A percentile compares a stretch with the other conserved stretches of the same genome.
These are phyloP conservation scores for Lymantria dispar DNA, from an alignment of 2,888 invertebrate species.

Conservation along the genomic window DNA sequence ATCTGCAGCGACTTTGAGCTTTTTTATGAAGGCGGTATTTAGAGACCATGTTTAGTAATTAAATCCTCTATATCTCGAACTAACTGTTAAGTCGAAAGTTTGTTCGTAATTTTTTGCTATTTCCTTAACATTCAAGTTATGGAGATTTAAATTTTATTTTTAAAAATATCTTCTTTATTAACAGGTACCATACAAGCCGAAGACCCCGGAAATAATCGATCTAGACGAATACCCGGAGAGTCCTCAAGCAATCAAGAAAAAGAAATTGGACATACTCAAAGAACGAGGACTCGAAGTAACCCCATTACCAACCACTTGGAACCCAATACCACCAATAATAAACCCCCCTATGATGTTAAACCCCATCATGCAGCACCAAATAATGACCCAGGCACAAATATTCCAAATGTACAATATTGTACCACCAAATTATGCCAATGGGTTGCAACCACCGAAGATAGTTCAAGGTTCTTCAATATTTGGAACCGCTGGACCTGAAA, in stretches of 20 bases:
- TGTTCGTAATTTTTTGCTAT: too few species aligned
- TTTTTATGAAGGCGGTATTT: too few species aligned
- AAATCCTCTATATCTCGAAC: too few species aligned
- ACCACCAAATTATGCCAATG: conserved; percentile 54
- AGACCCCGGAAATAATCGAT: conserved; percentile 85
- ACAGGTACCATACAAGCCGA: conserved; percentile 83
- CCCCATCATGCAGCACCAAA: conserved; percentile 69
- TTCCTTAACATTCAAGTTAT: too few species aligned
- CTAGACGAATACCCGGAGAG: conserved; percentile 81
- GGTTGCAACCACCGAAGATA: conserved; percentile 75
- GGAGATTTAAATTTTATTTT: too few species aligned
- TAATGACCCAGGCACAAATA: conserved; percentile 75
- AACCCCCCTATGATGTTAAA: conserved; percentile 50
- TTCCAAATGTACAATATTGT: conserved; percentile 69
- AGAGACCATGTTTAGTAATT: too few species aligned
- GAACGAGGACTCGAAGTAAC: conserved; percentile 90
- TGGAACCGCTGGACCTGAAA: conserved; percentile 80
- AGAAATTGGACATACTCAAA: conserved; percentile 88
- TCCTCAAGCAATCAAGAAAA: conserved; percentile 80
- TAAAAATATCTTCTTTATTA: too few species aligned
- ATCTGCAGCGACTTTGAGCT: too few species aligned
- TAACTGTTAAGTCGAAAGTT: too few species aligned
- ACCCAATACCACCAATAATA: conserved; percentile 29
- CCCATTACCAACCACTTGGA: conserved; percentile 73
- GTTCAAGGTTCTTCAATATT: conserved; percentile 86